Percentiles rank a stretch among this genome's conserved stretches.
These are phyloP conservation scores for Papilio elwesi DNA, from an alignment of 2,888 invertebrate species.

Conservation along the genomic window DNA sequence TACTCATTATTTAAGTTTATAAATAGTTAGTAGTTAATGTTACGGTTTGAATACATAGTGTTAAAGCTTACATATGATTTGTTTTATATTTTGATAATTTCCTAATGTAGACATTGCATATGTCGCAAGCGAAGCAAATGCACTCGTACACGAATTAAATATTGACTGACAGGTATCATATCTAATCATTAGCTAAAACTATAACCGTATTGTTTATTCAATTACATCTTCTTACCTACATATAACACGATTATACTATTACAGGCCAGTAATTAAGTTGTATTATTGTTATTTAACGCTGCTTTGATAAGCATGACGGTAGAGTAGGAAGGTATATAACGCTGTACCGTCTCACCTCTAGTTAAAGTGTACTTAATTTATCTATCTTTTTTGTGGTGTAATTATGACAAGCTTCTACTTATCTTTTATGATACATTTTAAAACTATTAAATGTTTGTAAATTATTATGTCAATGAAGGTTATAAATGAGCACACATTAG, in stretches of 20 bases:
- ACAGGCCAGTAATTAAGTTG: neutral
- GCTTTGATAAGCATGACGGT: too few species aligned
- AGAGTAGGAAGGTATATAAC: neutral
- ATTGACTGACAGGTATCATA: neutral
- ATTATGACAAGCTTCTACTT: neutral
- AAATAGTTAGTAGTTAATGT: too few species aligned
- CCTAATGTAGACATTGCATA: neutral
- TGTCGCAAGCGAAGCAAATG: neutral
- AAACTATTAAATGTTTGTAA: neutral
- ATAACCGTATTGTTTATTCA: slow-evolving; percentile 4
- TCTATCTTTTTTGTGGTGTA: neutral
- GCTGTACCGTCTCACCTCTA: neutral
- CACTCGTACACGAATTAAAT: neutral
- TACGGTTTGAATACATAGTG: too few species aligned
- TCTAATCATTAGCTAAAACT: slow-evolving; percentile 2
- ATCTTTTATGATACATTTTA: neutral
- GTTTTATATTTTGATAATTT: too few species aligned
- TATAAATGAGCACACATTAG: neutral
- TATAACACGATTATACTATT: neutral
- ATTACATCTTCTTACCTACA: neutral
- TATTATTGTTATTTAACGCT: too few species aligned
- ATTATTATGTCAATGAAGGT: neutral
- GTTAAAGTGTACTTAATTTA: neutral
- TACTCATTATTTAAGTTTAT: too few species aligned
- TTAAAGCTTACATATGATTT: too few species aligned